Evolutionary conservation across 2,888 invertebrate genomes (phyloP), one percentile per base, ranked within the genome.

Genomic region (Drosophila macrospina): DNA sequence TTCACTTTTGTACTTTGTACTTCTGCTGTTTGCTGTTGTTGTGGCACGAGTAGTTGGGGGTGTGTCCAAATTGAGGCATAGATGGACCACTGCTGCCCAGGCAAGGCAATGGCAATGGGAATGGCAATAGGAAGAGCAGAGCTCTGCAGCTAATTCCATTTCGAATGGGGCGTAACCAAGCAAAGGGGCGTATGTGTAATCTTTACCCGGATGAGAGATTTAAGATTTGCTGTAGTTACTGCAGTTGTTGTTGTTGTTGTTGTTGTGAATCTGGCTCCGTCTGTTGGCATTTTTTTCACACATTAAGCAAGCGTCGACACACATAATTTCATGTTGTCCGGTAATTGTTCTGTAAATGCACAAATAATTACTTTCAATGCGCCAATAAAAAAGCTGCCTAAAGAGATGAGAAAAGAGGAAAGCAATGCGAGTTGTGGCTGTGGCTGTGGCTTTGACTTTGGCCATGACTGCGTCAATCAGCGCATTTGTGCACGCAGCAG

Each of bases 321-420:
- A 85, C 74, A 85, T 85, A 85, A 85, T 86, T 78, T 69, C 81
- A 86, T 80, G 85, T 84, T 86, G 85, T 72, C 80, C 74, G 87
- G 87, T 86, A 86, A 86, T 87, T 83, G 86, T 86, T 87, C 87
- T 86, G 74, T 82, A 85, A 87, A 86, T 81, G 79, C 86, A 87
- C 75, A 79, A 87, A 87, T 87, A 85, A 85, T 85, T 86, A 85
- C 85, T 84, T 86, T 86, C 84, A 86, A 79, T 79, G 84, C 86
- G 84, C 74, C 79, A 83, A 83, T 86, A 86, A 83, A 80, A 74
- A 37, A 52, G 11, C 28, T 28, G 20, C 7, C 2, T n/a, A 24
- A 16, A 10, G 15, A 13, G 15, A 11, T 6, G 30, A 26, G 34
- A 16, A 42, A 51, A 37, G n/a, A 50, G 32, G 64, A 60, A 44